Conservation (phyloP, 2,113 vertebrate genomes). For the Corythoichthys intestinalis region DNA sequence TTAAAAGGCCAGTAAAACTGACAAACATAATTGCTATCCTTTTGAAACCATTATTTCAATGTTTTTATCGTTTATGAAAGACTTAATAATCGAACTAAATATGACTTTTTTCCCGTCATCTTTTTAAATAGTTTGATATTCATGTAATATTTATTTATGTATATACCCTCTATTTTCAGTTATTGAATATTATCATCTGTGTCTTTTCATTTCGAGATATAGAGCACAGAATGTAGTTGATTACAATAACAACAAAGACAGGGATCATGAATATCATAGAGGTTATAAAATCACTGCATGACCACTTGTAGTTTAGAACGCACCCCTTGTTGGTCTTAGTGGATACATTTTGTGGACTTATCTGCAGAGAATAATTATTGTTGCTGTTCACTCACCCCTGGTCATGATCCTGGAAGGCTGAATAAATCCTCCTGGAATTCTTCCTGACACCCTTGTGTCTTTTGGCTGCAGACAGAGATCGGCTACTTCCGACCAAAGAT, state of each 20-base stretch:
- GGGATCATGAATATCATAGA: background rate
- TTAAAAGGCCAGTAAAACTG: too few relatives aligned
- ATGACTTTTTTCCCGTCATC: too few relatives aligned
- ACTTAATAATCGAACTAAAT: too few relatives aligned
- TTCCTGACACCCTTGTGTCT: conserved; percentile 77
- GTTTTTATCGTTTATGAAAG: too few relatives aligned
- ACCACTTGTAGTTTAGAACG: background rate
- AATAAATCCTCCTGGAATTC: conserved; percentile 76
- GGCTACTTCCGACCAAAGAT: conserved; percentile 53
- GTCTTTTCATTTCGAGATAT: background rate
- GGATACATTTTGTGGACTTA: background rate
- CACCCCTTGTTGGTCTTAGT: background rate
- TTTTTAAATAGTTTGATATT: too few relatives aligned
- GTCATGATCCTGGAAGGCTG: conserved; percentile 78
- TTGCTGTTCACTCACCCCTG: conserved; percentile 76
- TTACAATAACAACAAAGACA: background rate
- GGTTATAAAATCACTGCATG: background rate
- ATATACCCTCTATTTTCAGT: background rate
- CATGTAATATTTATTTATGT: background rate
- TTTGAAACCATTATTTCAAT: too few relatives aligned
- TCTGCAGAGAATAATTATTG: background rate
- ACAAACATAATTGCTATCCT: too few relatives aligned
- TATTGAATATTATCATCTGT: background rate
- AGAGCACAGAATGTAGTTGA: background rate
- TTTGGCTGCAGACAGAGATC: conserved; percentile 69